Conservation (phyloP, 1,140 invertebrate genomes). For the Scaptodrosophila lebanonensis region DNA sequence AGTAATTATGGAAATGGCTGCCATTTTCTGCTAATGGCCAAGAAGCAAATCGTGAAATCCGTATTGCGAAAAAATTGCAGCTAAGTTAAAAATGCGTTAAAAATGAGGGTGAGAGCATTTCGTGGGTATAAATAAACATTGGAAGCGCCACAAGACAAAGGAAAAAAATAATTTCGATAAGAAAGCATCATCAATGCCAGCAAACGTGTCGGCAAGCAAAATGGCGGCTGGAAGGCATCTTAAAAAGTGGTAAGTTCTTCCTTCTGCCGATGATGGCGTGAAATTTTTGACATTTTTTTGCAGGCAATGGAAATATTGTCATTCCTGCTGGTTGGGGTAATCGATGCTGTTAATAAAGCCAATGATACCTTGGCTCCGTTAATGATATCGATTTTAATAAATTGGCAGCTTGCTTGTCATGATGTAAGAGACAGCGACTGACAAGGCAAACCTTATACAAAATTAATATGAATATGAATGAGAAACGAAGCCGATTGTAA, state of each 20-base stretch:
- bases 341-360: constrained; percentile 22
- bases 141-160: too few relatives aligned
- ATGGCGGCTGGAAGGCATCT: too few relatives aligned
- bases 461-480: too few relatives aligned
- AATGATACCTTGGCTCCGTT: constrained; percentile 8
- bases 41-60: constrained; percentile 20
- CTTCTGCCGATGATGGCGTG: too few relatives aligned
- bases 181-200: constrained; percentile 59
- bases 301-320: too few relatives aligned
- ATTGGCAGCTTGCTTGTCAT: constrained; percentile 1
- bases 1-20: constrained; percentile 48
- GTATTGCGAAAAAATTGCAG: constrained; percentile 13
- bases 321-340: constrained; percentile 9
- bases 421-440: too few relatives aligned
- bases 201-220: background rate
- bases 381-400: constrained; percentile 8
- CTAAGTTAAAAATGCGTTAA: constrained; percentile 27
- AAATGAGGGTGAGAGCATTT: background rate
- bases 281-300: too few relatives aligned
- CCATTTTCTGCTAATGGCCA: constrained; percentile 16
- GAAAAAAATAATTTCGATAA: constrained; percentile 33
- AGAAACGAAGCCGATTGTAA: too few relatives aligned
- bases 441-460: too few relatives aligned
- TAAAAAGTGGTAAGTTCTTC: too few relatives aligned
- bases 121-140: background rate